phyloP scores from a whole-genome alignment of 2,113 vertebrate genomes.

The Pygoscelis adeliae region DNA sequence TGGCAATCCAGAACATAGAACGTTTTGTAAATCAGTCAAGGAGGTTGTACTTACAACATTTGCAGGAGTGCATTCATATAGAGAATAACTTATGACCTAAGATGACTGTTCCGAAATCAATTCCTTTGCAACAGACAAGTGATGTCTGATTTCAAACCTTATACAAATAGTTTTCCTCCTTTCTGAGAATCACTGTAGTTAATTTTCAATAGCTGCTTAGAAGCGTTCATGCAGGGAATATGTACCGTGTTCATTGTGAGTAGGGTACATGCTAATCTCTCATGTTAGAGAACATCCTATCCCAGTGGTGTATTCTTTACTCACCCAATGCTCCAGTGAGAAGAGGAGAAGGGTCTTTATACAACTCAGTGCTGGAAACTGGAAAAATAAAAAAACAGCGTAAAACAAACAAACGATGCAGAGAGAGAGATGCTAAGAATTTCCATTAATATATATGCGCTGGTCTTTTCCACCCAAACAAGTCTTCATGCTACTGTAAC shows the following conservation, averaged over 20 bases:
- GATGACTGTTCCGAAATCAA: not conserved
- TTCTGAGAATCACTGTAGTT: not conserved
- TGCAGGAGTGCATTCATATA: not conserved
- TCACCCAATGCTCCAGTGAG: not conserved
- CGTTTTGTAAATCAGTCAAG: not conserved
- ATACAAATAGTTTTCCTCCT: not conserved
- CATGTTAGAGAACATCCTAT: not conserved
- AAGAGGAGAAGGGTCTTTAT: not conserved
- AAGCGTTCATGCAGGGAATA: not conserved
- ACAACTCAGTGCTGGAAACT: not conserved
- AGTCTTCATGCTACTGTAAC: conserved; percentile 12
- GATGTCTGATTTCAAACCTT: not conserved
- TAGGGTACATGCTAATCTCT: not conserved
- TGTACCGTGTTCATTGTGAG: not conserved
- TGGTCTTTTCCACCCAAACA: not conserved
- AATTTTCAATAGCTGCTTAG: not conserved
- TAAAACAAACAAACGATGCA: not conserved
- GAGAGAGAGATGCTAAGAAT: not conserved
- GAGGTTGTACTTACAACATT: not conserved
- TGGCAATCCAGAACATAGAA: not conserved
- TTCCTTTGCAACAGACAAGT: not conserved
- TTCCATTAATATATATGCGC: not conserved
- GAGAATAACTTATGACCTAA: not conserved
- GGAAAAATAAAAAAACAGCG: not conserved
- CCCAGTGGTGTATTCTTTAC: not conserved